Conservation (phyloP, 23 tunicate species). For the Halocynthia aurantium region DNA sequence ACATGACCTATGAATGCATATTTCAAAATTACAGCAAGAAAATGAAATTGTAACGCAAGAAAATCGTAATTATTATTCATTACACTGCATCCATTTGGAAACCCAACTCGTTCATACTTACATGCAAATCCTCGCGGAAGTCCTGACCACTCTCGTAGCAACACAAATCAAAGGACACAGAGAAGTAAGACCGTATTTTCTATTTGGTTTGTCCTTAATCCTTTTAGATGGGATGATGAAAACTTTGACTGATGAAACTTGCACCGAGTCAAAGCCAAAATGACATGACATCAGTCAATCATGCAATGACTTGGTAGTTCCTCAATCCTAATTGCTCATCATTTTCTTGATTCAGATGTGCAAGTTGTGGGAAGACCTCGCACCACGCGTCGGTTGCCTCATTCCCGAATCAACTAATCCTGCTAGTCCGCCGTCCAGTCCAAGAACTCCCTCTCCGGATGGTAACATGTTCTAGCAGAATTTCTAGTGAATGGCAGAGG, state of each 20-base stretch:
- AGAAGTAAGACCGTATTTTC: conserved; percentile 40
- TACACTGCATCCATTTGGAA: conserved; percentile 92
- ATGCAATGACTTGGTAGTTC: not conserved
- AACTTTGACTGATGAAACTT: not conserved
- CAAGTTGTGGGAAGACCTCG: conserved; percentile 74
- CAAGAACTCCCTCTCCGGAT: conserved; percentile 14
- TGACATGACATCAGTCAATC: not conserved
- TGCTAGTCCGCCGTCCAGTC: conserved; percentile 26
- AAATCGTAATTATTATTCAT: conserved; percentile 73
- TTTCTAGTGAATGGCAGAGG: too few relatives aligned
- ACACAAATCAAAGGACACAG: conserved; percentile 89
- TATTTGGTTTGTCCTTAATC: not conserved
- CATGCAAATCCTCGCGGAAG: conserved; percentile 75
- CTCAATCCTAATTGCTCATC: not conserved
- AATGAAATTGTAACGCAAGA: conserved; percentile 72
- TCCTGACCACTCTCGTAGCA: conserved; percentile 70
- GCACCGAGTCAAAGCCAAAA: not conserved
- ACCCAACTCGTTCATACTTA: conserved; percentile 73
- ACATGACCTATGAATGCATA: not conserved
- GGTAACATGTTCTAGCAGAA: not conserved
- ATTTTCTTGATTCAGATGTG: conserved; percentile 36
- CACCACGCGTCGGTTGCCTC: conserved; percentile 66
- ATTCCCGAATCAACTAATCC: conserved; percentile 26
- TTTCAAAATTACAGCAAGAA: conserved; percentile 75
- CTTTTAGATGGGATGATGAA: not conserved